Conservation (phyloP, 2,888 invertebrate genomes). For the Salticus scenicus region DNA sequence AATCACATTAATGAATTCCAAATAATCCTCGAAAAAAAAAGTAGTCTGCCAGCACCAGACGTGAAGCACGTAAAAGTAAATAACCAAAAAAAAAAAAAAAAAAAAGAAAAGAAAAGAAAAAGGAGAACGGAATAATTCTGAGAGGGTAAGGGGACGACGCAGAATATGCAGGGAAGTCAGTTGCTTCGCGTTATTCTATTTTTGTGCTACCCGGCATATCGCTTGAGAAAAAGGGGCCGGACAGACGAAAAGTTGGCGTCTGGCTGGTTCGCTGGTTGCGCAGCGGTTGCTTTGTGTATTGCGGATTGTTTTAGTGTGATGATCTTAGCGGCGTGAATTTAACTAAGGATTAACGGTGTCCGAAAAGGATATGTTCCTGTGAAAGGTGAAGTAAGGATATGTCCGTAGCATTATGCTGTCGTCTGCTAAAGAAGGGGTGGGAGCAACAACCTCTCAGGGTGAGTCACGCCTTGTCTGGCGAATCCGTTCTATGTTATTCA, state of each 20-base stretch:
- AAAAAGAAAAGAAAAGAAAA: neutral
- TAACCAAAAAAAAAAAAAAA: conserved; percentile 22
- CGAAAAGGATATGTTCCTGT: neutral
- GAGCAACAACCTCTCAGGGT: conserved; percentile 62
- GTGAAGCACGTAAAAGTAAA: conserved; percentile 7
- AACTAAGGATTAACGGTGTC: neutral
- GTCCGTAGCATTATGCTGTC: conserved; percentile 48
- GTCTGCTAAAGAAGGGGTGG: conserved; percentile 39
- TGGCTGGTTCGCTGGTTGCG: conserved; percentile 20
- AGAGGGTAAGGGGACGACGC: neutral
- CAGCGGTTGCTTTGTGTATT: neutral
- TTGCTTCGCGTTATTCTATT: conserved; percentile 32
- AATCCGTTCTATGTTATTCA: conserved; percentile 16
- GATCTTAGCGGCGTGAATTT: neutral
- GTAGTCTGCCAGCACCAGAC: conserved; percentile 43
- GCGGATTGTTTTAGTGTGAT: neutral
- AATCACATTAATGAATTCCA: too few species aligned
- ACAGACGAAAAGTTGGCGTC: conserved; percentile 48
- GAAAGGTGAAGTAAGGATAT: neutral
- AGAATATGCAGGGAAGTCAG: neutral
- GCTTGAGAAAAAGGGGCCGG: conserved; percentile 46
- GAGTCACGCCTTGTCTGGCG: conserved; percentile 42
- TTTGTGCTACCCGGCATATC: conserved; percentile 17
- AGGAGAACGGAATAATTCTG: neutral
- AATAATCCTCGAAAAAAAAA: conserved; percentile 34